phyloP scores from a whole-genome alignment of 2,888 invertebrate species.

The Drosophila diplacantha region DNA sequence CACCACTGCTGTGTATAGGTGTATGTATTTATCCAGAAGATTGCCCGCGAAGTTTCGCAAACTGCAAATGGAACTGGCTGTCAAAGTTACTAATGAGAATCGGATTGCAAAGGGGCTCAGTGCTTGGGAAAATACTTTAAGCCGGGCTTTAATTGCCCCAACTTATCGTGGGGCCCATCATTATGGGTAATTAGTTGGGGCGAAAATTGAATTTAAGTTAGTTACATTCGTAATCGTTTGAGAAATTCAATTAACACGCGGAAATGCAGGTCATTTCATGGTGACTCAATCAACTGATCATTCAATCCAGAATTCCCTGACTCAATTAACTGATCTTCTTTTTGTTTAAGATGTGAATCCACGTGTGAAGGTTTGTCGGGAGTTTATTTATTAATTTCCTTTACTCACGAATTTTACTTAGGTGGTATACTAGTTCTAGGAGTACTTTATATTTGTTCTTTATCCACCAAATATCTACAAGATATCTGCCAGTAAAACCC shows the following conservation, averaged over 20 bases:
- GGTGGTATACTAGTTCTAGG: too few relatives aligned
- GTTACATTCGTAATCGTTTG: slow-evolving; percentile 10
- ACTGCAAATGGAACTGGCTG: slow-evolving; percentile 27
- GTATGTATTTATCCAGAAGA: slow-evolving; percentile 19
- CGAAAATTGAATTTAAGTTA: slow-evolving; percentile 15
- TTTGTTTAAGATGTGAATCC: not conserved
- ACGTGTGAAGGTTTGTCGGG: not conserved
- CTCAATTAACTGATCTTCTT: slow-evolving; percentile 4
- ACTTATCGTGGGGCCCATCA: slow-evolving; percentile 15
- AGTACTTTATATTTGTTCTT: not conserved
- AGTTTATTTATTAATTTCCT: not conserved
- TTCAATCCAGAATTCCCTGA: too few relatives aligned
- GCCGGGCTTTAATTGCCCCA: slow-evolving; percentile 19
- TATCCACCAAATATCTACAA: not conserved
- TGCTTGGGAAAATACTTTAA: slow-evolving; percentile 12
- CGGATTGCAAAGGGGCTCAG: slow-evolving; percentile 10
- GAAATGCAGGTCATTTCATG: slow-evolving; percentile 1
- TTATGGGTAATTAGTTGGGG: slow-evolving; percentile 22
- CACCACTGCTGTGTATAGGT: not conserved
- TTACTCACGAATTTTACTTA: too few relatives aligned
- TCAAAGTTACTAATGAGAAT: slow-evolving; percentile 40
- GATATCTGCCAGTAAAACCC: too few relatives aligned
- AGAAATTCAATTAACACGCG: slow-evolving; percentile 14
- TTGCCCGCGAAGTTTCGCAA: slow-evolving; percentile 24
- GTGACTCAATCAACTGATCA: slow-evolving; percentile 9